Percentiles rank a stretch among this genome's conserved stretches.
Conservation (phyloP, 2,797 vertebrate genomes). For the Lerista edwardsae region DNA sequence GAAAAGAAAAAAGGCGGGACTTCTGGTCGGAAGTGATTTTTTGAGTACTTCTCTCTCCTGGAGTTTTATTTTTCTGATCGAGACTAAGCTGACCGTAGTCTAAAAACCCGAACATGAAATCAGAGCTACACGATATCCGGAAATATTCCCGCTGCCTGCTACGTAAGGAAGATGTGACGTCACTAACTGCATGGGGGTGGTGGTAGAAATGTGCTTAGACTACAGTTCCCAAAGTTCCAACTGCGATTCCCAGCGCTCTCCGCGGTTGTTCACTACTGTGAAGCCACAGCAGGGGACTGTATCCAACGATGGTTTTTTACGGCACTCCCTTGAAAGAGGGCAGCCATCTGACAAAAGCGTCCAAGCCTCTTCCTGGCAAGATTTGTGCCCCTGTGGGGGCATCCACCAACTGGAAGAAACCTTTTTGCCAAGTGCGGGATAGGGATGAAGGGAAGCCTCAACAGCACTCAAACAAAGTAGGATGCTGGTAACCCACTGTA, state of each 20-base stretch:
- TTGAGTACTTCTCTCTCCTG: neutral
- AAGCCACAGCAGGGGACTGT: too few species aligned
- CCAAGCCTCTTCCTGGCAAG: too few species aligned
- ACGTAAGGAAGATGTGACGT: neutral
- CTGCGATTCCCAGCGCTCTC: slow-evolving; percentile 3
- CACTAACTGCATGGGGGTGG: neutral
- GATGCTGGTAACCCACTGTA: too few species aligned
- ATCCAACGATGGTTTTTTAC: too few species aligned
- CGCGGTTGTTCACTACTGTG: accelerated
- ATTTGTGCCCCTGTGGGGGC: too few species aligned
- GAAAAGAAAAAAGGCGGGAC: neutral
- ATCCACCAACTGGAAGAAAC: too few species aligned
- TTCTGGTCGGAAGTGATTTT: neutral
- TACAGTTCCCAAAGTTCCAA: neutral
- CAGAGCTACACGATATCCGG: neutral
- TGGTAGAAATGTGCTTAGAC: too few species aligned
- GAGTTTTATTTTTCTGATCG: neutral
- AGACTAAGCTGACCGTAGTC: neutral
- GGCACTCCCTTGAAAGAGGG: too few species aligned
- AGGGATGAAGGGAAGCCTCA: too few species aligned
- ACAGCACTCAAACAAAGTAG: too few species aligned
- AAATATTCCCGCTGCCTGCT: neutral
- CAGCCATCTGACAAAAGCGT: too few species aligned
- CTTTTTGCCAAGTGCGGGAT: too few species aligned
- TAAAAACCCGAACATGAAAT: neutral